phyloP scores from a whole-genome alignment of 2,113 vertebrate genomes.

The Seriola rivoliana region DNA sequence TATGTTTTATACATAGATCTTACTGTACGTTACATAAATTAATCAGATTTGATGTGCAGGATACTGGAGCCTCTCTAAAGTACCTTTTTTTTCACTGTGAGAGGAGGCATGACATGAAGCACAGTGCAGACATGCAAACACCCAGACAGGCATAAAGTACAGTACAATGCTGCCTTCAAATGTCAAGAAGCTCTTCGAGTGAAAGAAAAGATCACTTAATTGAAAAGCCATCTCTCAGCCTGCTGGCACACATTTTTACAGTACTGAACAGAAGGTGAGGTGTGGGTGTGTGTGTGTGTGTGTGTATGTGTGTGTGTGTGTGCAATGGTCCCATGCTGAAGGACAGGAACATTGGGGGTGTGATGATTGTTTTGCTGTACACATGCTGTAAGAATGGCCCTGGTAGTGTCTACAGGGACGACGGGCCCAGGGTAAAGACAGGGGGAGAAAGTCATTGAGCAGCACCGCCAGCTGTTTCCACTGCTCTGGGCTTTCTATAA shows the following conservation, averaged over 20 bases:
- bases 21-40: not conserved
- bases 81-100: not conserved
- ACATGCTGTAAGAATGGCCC: conserved; percentile 60
- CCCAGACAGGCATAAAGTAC: conserved; percentile 2
- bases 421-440: conserved; percentile 48
- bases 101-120: conserved; percentile 13
- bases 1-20: conserved; percentile 10
- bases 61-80: not conserved
- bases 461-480: conserved; percentile 70
- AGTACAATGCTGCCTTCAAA: conserved; percentile 52
- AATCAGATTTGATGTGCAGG: not conserved
- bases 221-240: conserved; percentile 51
- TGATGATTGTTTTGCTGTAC: conserved; percentile 68
- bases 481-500: conserved; percentile 70
- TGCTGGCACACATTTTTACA: conserved; percentile 34
- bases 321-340: conserved; percentile 45
- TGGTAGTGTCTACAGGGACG: conserved; percentile 66
- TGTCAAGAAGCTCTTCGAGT: conserved; percentile 60
- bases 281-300: not conserved
- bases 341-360: conserved; percentile 52
- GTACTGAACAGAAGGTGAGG: conserved; percentile 43
- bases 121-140: not conserved
- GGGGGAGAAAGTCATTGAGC: conserved; percentile 67
- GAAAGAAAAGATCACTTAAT: conserved; percentile 51
- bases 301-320: not conserved